Evolutionary conservation across 2,888 invertebrate species (phyloP).

Genomic region (Eristalinus aeneus): DNA sequence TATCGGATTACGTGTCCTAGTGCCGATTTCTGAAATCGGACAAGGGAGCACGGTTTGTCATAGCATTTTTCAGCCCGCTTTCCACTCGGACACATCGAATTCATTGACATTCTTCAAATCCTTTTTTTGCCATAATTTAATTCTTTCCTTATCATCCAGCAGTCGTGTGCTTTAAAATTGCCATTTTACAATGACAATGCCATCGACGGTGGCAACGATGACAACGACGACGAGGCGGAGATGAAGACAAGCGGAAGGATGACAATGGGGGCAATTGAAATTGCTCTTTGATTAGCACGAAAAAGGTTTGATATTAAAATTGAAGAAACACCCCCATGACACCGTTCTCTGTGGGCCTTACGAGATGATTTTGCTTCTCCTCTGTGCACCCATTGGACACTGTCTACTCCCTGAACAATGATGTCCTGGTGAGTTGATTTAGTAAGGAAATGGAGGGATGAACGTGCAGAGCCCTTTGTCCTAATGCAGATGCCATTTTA

Average conservation of each 20-base stretch:
- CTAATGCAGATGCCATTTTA: conserved; percentile 55
- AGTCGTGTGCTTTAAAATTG: conserved; percentile 11
- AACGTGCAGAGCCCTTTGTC: conserved; percentile 25
- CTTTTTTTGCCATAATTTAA: conserved; percentile 53
- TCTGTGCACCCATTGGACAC: neutral
- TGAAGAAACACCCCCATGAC: conserved; percentile 14
- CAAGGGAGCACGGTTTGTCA: conserved; percentile 5
- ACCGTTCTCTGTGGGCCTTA: conserved; percentile 23
- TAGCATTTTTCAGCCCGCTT: neutral
- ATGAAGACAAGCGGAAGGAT: neutral
- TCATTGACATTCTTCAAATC: conserved; percentile 40
- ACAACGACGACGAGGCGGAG: neutral
- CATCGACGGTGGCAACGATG: neutral
- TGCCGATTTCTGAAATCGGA: conserved; percentile 49
- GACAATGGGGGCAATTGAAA: conserved; percentile 47
- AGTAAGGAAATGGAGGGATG: conserved; percentile 2
- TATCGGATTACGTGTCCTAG: conserved; percentile 56
- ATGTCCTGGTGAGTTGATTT: conserved; percentile 33
- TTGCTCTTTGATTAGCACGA: conserved; percentile 58
- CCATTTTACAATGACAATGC: neutral
- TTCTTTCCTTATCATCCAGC: neutral
- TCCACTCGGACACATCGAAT: neutral
- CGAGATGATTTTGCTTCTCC: neutral
- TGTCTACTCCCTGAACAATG: neutral
- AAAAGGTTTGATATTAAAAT: conserved; percentile 50